phyloP scores from a whole-genome alignment of 2,797 vertebrate genomes.

The Darevskia mixta region DNA sequence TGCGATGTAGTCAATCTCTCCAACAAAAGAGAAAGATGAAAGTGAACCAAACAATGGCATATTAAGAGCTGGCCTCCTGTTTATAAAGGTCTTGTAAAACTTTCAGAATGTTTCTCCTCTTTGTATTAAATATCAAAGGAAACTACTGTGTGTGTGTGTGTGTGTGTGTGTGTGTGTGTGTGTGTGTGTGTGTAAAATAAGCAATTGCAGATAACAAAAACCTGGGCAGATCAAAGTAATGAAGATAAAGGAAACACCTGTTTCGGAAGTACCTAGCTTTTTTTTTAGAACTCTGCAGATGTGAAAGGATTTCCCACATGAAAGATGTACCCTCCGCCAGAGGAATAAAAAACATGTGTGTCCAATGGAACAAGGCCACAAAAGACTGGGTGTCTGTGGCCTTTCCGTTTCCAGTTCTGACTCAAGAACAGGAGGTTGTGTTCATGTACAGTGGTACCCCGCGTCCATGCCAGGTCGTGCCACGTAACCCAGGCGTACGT shows the following conservation, averaged over 20 bases:
- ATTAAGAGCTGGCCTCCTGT: not conserved
- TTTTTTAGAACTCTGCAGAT: not conserved
- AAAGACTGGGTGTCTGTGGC: not conserved
- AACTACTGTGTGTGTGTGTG: not conserved
- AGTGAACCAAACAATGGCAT: not conserved
- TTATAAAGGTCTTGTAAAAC: constrained; percentile 19
- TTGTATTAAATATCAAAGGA: not conserved
- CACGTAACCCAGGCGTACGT: too few species aligned
- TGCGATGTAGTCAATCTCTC: not conserved
- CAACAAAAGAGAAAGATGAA: not conserved
- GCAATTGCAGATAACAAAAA: constrained; percentile 12
- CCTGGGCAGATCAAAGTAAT: not conserved
- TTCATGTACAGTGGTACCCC: not conserved
- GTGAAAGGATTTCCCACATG: not conserved
- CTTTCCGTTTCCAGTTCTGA: not conserved
- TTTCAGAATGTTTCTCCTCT: constrained; percentile 24
- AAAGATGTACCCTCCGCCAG: not conserved
- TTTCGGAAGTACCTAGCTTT: not conserved
- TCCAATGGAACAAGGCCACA: not conserved
- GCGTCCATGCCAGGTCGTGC: too few species aligned
- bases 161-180: too few species aligned
- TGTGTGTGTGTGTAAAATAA: constrained; percentile 17
- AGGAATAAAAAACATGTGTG: not conserved
- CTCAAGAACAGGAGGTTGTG: not conserved
- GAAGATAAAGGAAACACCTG: constrained; percentile 14